Evolutionary conservation across 2,113 vertebrate species (phyloP).

Genomic region (Pongo abelii): DNA sequence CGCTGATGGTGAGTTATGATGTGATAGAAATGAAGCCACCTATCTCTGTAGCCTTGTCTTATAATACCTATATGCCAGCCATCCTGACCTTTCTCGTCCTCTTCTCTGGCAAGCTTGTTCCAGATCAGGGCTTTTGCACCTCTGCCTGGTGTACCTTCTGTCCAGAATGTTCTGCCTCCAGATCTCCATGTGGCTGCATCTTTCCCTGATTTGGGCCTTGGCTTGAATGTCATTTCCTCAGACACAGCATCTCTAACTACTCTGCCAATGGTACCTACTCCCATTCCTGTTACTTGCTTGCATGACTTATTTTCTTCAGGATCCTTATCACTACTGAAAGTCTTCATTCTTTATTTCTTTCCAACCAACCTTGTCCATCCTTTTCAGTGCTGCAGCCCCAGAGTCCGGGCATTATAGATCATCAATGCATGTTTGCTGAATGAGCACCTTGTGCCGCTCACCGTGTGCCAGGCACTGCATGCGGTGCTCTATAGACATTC

Average conservation of each 20-base stretch:
- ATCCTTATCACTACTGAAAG: neutral
- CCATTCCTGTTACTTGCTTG: neutral
- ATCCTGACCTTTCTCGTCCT: neutral
- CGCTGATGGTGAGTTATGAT: neutral
- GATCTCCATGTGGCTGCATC: neutral
- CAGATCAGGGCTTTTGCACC: neutral
- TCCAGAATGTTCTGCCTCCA: neutral
- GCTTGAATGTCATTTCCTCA: neutral
- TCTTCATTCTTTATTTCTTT: neutral
- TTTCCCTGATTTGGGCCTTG: neutral
- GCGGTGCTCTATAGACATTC: rapidly evolving
- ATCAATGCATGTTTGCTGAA: neutral
- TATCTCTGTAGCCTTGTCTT: neutral
- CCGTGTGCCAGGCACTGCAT: rapidly evolving
- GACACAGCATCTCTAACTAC: no score
- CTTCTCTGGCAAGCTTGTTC: neutral
- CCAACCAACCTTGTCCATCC: neutral
- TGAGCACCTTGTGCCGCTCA: no score
- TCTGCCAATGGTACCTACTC: neutral
- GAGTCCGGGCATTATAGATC: neutral
- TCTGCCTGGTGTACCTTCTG: neutral
- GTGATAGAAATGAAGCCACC: neutral
- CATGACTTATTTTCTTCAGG: neutral
- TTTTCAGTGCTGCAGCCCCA: neutral
- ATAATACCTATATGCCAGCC: neutral